These are phyloP conservation scores for Drosophila multiciliata DNA, from an alignment of 2,888 invertebrate genomes.

Conservation along the genomic window DNA sequence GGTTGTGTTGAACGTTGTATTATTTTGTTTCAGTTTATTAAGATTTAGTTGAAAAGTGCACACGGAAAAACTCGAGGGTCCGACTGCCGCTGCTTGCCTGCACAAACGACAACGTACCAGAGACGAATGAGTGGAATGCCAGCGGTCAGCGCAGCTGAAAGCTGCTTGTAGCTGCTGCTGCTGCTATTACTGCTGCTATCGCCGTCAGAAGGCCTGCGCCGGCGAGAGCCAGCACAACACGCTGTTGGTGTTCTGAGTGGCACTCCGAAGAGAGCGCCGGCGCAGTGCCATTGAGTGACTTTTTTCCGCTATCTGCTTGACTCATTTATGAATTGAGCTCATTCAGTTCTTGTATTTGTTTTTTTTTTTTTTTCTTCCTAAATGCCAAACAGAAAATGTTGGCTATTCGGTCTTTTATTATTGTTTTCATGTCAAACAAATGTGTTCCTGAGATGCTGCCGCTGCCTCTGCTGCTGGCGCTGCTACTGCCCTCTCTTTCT, in stretches of 20 bases:
- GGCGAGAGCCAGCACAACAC: conserved; percentile 15
- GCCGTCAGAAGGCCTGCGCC: conserved; percentile 6
- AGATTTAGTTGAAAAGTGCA: conserved; percentile 64
- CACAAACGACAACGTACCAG: conserved; percentile 67
- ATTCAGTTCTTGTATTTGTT: conserved; percentile 15
- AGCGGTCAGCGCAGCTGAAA: conserved; percentile 64
- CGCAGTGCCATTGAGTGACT: conserved; percentile 61
- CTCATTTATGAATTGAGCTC: conserved; percentile 38
- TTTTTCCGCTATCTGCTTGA: conserved; percentile 24
- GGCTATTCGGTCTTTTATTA: conserved; percentile 55
- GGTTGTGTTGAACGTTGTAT: conserved; percentile 2
- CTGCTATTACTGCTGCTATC: conserved; percentile 25
- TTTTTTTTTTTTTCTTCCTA: background rate
- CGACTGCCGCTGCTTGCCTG: conserved; percentile 65
- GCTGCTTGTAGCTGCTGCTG: conserved; percentile 49
- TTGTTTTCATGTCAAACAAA: conserved; percentile 76
- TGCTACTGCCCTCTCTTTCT: background rate
- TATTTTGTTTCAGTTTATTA: conserved; percentile 25
- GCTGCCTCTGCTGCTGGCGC: conserved; percentile 9
- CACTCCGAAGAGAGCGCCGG: conserved; percentile 48
- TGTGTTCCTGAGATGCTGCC: conserved; percentile 31
- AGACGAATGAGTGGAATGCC: conserved; percentile 69
- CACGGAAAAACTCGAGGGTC: conserved; percentile 68
- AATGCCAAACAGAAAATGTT: conserved; percentile 37
- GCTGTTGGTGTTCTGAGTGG: conserved; percentile 17